Base-by-base conservation (phyloP, 1,140 invertebrate genomes). In the Euura lappo region DNA sequence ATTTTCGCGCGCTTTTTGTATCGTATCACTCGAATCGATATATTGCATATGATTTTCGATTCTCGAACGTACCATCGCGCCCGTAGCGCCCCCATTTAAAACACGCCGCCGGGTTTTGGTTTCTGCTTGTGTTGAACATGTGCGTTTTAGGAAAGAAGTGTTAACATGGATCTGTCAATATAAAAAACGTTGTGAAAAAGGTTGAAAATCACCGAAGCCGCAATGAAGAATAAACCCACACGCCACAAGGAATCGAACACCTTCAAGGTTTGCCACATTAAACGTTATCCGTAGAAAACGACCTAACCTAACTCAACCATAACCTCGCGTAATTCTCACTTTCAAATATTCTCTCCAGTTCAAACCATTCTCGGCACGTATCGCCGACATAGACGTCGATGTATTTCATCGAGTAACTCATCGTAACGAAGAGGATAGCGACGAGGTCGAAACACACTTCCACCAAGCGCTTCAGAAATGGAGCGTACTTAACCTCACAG, bases 391-490 rank as follows among this genome's bases (percentile, higher is more conserved):
- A 51, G 94, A 97, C 82, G 89, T 98, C 51, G 92, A 94, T 89
- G 89, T 94, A 44, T 92, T 93, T 73, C 93, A 96, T 72, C 93
- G 92, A 85, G 90, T 96, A 66, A 89, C 91, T 2, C 94, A 95
- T 88, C 89, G 90, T 80, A 91, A 94, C 84, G 89, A 93, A 79
- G 88, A 89, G 69, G 87, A 90, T 45, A 89, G 90, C 51, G 92
- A 94, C 76, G 92, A 94, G 73, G 83, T 86, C 51, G 91, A 93
- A 77, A 95, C 95, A 3, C 93, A 92, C 84, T 97, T 98, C 84
- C 88, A 92, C 79, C 90, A 95, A 82, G 90, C 94, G 0, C 80
- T 97, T n/a, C 88, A 93, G 76, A 97, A 97, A 90, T 98, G 96
- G 96, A 91, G 91, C 79, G 92, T 93, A 51, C 88, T 97, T 42